phyloP scores from a whole-genome alignment of 2,113 vertebrate genomes.

The Myocastor coypus region DNA sequence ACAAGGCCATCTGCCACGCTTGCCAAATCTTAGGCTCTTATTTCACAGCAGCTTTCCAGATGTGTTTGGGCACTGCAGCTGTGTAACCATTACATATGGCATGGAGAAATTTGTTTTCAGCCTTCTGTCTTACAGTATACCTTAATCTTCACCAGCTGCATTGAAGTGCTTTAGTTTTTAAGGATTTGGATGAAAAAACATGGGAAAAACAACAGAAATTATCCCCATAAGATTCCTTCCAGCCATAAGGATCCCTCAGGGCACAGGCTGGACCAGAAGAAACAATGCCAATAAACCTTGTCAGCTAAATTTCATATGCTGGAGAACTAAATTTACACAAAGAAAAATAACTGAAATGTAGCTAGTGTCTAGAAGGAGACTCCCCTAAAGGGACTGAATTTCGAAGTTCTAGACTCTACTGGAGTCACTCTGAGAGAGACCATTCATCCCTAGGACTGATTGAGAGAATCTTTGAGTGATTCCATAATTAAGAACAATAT shows the following conservation, averaged over 20 bases:
- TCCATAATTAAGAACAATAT: background rate
- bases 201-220: constrained; percentile 44
- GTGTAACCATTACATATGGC: constrained; percentile 52
- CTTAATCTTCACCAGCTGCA: constrained; percentile 75
- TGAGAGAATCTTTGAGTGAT: background rate
- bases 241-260: background rate
- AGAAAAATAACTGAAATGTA: background rate
- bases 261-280: background rate
- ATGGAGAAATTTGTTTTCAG: constrained; percentile 67
- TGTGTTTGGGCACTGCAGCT: constrained; percentile 66
- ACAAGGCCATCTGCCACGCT: constrained; percentile 65
- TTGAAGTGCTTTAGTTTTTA: constrained; percentile 52
- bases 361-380: background rate
- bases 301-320: background rate
- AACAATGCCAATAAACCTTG: background rate
- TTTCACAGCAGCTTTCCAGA: constrained; percentile 72
- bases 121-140: constrained; percentile 57
- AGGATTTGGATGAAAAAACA: constrained; percentile 74
- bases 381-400: background rate
- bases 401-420: background rate
- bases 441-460: background rate
- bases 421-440: background rate
- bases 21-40: constrained; percentile 53
- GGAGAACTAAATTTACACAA: background rate
- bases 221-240: constrained; percentile 1